A percentile compares a stretch with the other conserved stretches of the same genome.
phyloP scores from a whole-genome alignment of 2,113 vertebrate species.

The Lophotis ruficrista region DNA sequence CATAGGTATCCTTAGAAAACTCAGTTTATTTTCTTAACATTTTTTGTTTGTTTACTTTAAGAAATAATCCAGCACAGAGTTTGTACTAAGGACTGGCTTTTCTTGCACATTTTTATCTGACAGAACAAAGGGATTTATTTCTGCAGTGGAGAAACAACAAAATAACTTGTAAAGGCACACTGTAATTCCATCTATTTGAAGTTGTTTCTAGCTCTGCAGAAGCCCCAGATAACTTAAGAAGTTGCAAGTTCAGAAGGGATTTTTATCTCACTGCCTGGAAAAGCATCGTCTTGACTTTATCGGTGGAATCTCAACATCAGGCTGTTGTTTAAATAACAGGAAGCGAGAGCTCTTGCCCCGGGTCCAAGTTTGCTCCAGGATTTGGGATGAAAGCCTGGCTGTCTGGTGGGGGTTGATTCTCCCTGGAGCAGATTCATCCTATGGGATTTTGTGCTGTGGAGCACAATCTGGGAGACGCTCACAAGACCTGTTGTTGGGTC shows the following conservation, averaged over 20 bases:
- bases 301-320: neutral
- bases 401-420: neutral
- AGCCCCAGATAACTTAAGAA: slow-evolving; percentile 6
- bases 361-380: neutral
- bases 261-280: slow-evolving; percentile 23
- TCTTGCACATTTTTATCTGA: slow-evolving; percentile 26
- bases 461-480: neutral
- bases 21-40: neutral
- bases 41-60: neutral
- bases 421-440: neutral
- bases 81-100: neutral
- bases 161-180: neutral
- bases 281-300: slow-evolving; percentile 4
- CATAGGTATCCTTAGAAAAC: neutral
- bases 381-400: neutral
- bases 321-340: neutral
- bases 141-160: neutral
- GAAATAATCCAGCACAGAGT: neutral
- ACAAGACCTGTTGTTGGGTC: neutral
- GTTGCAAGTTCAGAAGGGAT: neutral
- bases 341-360: fast-evolving
- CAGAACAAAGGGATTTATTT: slow-evolving; percentile 57
- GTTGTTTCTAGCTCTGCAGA: neutral
- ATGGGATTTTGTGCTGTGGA: neutral
- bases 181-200: slow-evolving; percentile 37